Evolutionary conservation across 64 coral and sea anemone species (phyloP).

Genomic region (Actinia equina): DNA sequence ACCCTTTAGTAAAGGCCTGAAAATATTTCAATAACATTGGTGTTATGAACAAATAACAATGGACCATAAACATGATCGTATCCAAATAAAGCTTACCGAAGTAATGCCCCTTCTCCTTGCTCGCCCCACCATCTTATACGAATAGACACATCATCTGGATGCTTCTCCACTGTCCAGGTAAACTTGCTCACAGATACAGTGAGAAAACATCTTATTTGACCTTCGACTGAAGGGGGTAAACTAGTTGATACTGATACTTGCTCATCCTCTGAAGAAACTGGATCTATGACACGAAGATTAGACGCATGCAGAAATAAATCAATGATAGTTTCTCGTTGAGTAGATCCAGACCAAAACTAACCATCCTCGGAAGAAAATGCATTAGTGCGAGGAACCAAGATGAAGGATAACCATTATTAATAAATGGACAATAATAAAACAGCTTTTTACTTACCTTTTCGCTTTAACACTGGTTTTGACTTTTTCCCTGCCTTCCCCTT

Average conservation of each 20-base stretch:
- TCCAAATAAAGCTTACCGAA: slow-evolving; percentile 54
- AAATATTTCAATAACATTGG: background rate
- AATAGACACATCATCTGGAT: slow-evolving; percentile 73
- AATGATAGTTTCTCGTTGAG: background rate
- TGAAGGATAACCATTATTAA: too few species aligned
- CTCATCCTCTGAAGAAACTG: slow-evolving; percentile 53
- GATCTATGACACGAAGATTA: background rate
- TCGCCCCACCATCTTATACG: slow-evolving; percentile 94
- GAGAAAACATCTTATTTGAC: slow-evolving; percentile 91
- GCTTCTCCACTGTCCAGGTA: slow-evolving; percentile 53
- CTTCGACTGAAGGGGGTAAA: slow-evolving; percentile 88
- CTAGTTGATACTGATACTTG: slow-evolving; percentile 59
- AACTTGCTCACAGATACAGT: slow-evolving; percentile 70
- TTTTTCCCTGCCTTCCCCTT: slow-evolving; percentile 50
- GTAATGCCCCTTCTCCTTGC: slow-evolving; percentile 58
- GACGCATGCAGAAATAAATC: background rate
- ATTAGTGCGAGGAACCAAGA: too few species aligned
- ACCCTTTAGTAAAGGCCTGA: slow-evolving; percentile 25
- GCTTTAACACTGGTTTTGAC: slow-evolving; percentile 20
- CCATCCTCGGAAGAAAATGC: too few species aligned
- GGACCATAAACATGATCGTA: too few species aligned
- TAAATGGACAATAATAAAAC: background rate
- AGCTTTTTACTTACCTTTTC: background rate
- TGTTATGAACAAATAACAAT: background rate
- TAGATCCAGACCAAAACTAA: too few species aligned